These are phyloP conservation scores for Nycticorax nycticorax DNA, from an alignment of 2,113 vertebrate species.

Conservation along the genomic window DNA sequence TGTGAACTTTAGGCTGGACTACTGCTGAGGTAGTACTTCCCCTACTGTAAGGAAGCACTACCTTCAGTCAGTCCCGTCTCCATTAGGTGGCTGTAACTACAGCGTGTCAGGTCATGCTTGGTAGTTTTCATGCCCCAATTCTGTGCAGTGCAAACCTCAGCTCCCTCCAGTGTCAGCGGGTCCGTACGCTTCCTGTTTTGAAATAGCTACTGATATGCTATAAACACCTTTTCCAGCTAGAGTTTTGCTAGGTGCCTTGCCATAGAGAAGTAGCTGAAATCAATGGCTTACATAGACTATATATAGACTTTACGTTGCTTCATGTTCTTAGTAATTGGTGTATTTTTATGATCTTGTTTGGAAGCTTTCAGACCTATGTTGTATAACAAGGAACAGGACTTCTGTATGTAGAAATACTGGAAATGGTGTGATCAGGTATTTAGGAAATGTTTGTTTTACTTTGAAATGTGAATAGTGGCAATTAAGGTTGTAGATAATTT, in stretches of 20 bases:
- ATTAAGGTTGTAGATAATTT: background rate
- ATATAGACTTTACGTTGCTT: background rate
- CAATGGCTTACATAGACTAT: background rate
- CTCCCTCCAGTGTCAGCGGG: rapidly evolving
- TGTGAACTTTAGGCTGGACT: background rate
- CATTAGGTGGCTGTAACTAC: background rate
- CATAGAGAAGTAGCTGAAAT: background rate
- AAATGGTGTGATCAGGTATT: background rate
- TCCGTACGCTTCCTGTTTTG: background rate
- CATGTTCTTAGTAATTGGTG: background rate
- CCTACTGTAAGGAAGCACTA: rapidly evolving
- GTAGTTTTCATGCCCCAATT: background rate
- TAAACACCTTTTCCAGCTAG: background rate
- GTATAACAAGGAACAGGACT: background rate
- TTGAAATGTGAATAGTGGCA: background rate
- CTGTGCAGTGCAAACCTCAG: background rate
- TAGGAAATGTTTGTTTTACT: background rate
- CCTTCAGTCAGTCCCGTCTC: background rate
- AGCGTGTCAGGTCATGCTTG: rapidly evolving
- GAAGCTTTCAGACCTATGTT: background rate
- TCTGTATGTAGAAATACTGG: background rate
- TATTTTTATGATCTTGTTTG: background rate
- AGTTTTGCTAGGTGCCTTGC: background rate
- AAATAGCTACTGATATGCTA: background rate
- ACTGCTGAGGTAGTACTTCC: background rate